Evolutionary conservation across 2,113 vertebrate genomes (phyloP), one percentile per base, ranked within the genome.

Genomic region (Pygathrix nemaeus): DNA sequence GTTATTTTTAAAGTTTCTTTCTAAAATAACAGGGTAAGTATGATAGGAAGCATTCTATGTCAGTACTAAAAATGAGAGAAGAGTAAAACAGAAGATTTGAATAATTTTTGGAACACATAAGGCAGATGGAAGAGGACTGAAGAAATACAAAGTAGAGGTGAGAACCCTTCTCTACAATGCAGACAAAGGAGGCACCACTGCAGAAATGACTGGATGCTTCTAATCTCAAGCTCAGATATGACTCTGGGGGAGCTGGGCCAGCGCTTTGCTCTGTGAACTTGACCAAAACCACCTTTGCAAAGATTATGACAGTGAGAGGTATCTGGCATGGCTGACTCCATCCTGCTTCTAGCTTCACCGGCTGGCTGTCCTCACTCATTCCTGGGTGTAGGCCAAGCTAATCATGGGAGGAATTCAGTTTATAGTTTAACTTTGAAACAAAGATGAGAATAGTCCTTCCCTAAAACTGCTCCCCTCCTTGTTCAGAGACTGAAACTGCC

Each of bases 11-110:
- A 5, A 48, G 3, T 91, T 95, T 88, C 45, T 92, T 38, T 25
- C 12, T 94, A 72, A 94, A 93, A 73, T 88, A 48, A 70, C 45
- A 78, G 64, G 21, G 5, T 86, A 93, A 61, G 25, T 88, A 38
- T 45, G 18, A 40, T 57, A 76, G 80, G 50, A 52, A 96, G 52
- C 55, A 75, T 21, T 91, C 23, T 64, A n/a, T n/a, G 5, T 57
- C 12, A 21, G 2, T 38, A 30, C 13, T 73, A 30, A 95, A 79
- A 78, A 35, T 73, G 68, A 90, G 3, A 38, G 14, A 45, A 48
- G 30, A 72, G 12, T 83, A 40, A 70, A 55, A 78, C 0, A 79
- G 89, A 91, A 48, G 38, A 57, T 48, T 75, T 80, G 50, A 57
- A 61, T 64, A 59, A 57, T 82, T 83, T 73, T 83, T 86, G 48